Evolutionary conservation across 1,140 invertebrate species (phyloP).

Genomic region (Pinna nobilis): DNA sequence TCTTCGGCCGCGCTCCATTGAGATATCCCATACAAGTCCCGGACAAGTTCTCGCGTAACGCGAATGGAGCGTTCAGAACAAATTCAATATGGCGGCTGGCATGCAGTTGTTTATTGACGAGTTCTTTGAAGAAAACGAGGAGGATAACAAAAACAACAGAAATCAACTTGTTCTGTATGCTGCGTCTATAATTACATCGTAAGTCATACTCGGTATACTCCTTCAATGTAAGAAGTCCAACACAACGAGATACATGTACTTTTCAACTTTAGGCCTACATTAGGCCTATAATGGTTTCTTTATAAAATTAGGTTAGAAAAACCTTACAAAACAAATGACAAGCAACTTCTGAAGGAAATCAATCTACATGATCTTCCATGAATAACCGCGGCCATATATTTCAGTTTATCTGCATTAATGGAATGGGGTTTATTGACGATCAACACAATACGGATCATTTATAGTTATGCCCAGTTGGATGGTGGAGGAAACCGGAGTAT

Average conservation of each 20-base stretch:
- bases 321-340: no score
- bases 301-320: no score
- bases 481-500: no score
- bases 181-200: not conserved
- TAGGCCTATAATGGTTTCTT: not conserved
- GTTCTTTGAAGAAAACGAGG: not conserved
- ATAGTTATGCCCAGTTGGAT: no score
- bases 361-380: no score
- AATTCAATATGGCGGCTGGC: not conserved
- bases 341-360: no score
- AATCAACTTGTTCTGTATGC: not conserved
- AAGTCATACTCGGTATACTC: not conserved
- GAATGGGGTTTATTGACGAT: no score
- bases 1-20: no score
- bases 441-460: no score
- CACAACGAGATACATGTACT: not conserved
- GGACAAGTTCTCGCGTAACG: conserved; percentile 6
- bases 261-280: not conserved
- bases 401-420: no score
- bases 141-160: not conserved
- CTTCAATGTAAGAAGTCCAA: not conserved
- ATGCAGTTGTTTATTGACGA: not conserved
- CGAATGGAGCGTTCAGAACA: not conserved
- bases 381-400: no score
- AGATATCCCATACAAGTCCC: not conserved